Conservation (phyloP, 2,113 vertebrate species). For the Numida meleagris region DNA sequence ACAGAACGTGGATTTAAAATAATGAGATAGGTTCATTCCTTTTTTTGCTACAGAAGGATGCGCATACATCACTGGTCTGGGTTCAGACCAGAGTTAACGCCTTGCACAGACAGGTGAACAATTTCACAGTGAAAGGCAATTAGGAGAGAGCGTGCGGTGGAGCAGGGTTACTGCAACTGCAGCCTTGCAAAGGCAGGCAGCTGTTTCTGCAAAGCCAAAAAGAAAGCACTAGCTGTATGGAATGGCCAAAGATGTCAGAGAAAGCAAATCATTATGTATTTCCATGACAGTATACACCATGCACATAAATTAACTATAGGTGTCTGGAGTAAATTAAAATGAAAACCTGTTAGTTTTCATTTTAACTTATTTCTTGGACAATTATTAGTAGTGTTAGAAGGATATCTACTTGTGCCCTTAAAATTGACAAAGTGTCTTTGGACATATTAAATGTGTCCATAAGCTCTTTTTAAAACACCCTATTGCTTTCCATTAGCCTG, state of each 20-base stretch:
- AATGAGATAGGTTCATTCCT: background rate
- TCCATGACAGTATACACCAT: background rate
- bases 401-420: background rate
- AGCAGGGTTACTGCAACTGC: background rate
- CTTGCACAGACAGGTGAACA: background rate
- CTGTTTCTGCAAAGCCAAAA: background rate
- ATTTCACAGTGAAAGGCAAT: background rate
- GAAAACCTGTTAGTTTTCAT: background rate
- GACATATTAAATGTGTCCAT: background rate
- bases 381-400: background rate
- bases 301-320: background rate
- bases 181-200: background rate
- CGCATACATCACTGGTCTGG: background rate
- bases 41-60: background rate
- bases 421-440: background rate
- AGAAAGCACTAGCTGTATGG: fast-evolving
- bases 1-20: background rate
- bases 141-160: background rate
- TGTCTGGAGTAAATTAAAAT: background rate
- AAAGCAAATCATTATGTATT: background rate
- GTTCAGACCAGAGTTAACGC: background rate
- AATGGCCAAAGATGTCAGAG: background rate
- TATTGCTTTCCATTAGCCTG: background rate
- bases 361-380: background rate
- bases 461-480: background rate